Conservation (phyloP, 2,888 invertebrate species). For the Rhimphoctona megacephalus region DNA sequence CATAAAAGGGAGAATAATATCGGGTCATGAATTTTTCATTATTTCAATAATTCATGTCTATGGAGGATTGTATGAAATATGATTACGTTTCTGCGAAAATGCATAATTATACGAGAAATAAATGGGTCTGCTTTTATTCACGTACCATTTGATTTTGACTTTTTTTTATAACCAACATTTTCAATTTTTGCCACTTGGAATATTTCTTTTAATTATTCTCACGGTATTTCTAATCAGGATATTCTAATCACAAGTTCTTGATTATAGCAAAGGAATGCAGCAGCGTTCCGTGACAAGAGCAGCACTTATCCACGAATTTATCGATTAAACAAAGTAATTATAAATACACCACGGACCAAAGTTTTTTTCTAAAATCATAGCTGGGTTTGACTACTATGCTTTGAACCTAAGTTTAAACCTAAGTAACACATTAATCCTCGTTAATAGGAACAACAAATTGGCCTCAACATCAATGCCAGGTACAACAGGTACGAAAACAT, state of each 20-base stretch:
- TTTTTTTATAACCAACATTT: background rate
- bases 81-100: background rate
- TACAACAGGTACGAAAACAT: no score
- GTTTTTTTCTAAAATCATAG: background rate
- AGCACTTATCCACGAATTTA: background rate
- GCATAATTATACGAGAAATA: background rate
- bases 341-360: background rate
- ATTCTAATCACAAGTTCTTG: background rate
- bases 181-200: background rate
- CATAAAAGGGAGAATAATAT: conserved; percentile 22
- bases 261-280: background rate
- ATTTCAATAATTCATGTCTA: conserved; percentile 15
- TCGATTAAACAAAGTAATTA: background rate
- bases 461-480: no score
- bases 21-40: conserved; percentile 12
- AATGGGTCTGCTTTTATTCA: background rate
- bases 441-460: no score
- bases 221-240: background rate
- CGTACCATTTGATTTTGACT: background rate
- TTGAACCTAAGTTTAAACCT: background rate
- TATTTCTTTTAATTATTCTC: background rate
- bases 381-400: background rate
- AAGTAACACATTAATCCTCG: no score
- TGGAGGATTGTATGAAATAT: conserved; percentile 15
- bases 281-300: background rate